Percentiles rank a stretch among this genome's conserved stretches.
phyloP scores from a whole-genome alignment of 1,140 invertebrate genomes.

The Amphibalanus amphitrite region DNA sequence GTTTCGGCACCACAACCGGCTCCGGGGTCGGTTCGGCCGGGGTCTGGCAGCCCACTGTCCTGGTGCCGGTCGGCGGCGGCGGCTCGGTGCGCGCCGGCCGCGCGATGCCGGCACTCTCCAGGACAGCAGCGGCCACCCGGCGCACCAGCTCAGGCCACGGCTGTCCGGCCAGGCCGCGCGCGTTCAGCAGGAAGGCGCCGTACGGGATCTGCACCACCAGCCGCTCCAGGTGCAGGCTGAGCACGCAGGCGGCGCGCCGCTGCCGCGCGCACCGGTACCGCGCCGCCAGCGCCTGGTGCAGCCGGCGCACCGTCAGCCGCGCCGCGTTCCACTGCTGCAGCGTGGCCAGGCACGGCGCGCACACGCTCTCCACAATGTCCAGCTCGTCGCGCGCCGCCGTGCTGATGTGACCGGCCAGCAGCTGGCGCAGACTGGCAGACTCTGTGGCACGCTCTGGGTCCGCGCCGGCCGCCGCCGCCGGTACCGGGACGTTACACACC shows the following conservation, averaged over 20 bases:
- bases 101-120: not conserved
- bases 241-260: not conserved
- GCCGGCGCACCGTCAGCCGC: not conserved
- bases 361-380: not conserved
- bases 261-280: not conserved
- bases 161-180: not conserved
- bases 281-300: not conserved
- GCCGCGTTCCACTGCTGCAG: not conserved
- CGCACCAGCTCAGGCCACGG: not conserved
- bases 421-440: not conserved
- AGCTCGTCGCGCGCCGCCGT: not conserved
- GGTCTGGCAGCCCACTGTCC: not conserved
- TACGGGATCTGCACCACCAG: constrained; percentile 1
- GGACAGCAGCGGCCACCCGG: not conserved
- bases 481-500: not conserved
- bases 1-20: too few relatives aligned
- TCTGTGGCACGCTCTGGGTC: not conserved
- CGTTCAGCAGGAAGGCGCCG: not conserved
- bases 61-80: not conserved
- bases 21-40: not conserved
- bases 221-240: not conserved
- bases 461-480: not conserved
- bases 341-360: not conserved
- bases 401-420: not conserved
- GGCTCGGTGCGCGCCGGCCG: not conserved